Evolutionary conservation across 2,797 vertebrate species (phyloP).

Genomic region (Poecilia velifera): DNA sequence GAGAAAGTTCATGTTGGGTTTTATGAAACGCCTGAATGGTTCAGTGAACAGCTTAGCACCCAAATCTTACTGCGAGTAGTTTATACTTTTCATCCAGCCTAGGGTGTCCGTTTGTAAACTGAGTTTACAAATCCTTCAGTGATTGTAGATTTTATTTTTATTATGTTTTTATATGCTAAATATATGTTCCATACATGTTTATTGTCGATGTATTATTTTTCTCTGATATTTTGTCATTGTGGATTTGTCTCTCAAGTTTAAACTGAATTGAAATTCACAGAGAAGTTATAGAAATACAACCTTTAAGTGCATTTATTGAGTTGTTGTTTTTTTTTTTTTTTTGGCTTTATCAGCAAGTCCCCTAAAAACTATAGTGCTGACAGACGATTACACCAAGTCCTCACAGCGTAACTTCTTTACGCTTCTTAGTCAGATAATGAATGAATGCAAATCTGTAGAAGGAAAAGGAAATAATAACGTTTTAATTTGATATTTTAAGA

Average conservation of each 20-base stretch:
- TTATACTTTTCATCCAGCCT: too few relatives aligned
- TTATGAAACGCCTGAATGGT: not conserved
- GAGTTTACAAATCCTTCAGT: too few relatives aligned
- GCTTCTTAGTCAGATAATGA: not conserved
- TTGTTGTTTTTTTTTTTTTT: not conserved
- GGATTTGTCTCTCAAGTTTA: too few relatives aligned
- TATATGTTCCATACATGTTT: too few relatives aligned
- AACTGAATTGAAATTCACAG: not conserved
- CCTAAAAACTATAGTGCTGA: not conserved
- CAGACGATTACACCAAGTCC: too few relatives aligned
- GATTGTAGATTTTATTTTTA: too few relatives aligned
- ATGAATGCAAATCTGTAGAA: not conserved
- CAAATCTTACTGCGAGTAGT: not conserved
- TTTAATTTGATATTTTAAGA: too few relatives aligned
- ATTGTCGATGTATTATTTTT: too few relatives aligned
- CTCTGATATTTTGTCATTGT: too few relatives aligned
- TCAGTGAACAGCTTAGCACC: not conserved
- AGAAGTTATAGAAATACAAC: not conserved
- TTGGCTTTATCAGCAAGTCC: not conserved
- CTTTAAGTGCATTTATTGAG: not conserved
- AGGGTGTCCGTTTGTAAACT: too few relatives aligned
- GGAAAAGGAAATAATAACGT: not conserved
- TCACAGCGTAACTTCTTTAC: not conserved
- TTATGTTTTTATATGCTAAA: too few relatives aligned
- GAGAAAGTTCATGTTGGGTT: not conserved